Conservation (phyloP, 1,140 invertebrate species). For the Argopecten irradians region DNA sequence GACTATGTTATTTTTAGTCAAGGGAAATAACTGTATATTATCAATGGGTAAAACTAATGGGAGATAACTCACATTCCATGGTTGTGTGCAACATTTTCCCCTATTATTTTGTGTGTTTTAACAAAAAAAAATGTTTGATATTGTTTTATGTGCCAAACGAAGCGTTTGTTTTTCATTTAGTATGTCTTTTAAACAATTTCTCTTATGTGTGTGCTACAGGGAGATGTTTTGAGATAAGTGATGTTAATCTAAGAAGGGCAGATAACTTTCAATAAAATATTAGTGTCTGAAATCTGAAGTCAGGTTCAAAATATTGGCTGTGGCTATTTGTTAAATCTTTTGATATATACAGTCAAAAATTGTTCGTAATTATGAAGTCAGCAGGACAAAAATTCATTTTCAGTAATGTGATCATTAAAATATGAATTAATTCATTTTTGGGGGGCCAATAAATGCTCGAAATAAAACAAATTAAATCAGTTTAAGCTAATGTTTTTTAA, state of each 20-base stretch:
- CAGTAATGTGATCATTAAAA: no score
- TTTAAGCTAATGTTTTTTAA: no score
- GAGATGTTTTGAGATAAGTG: neutral
- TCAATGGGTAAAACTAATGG: neutral
- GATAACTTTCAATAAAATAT: neutral
- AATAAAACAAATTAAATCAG: no score
- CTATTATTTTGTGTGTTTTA: neutral
- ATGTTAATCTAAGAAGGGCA: neutral
- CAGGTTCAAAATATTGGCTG: no score
- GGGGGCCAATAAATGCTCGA: no score
- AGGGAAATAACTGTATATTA: neutral
- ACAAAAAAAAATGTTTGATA: neutral
- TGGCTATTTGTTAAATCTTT: no score
- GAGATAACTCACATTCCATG: neutral
- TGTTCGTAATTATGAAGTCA: no score
- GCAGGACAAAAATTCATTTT: no score
- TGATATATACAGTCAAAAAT: no score
- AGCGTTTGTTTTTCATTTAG: neutral
- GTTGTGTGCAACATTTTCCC: constrained; percentile 9
- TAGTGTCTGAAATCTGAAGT: no score
- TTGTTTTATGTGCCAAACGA: constrained; percentile 12
- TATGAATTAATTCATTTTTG: no score
- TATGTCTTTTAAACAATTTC: neutral
- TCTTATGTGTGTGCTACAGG: neutral
- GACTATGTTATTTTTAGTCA: neutral